Evolutionary conservation across 2,113 vertebrate species (phyloP), one percentile per base, ranked within the genome.

Genomic region (Thermophis baileyi): DNA sequence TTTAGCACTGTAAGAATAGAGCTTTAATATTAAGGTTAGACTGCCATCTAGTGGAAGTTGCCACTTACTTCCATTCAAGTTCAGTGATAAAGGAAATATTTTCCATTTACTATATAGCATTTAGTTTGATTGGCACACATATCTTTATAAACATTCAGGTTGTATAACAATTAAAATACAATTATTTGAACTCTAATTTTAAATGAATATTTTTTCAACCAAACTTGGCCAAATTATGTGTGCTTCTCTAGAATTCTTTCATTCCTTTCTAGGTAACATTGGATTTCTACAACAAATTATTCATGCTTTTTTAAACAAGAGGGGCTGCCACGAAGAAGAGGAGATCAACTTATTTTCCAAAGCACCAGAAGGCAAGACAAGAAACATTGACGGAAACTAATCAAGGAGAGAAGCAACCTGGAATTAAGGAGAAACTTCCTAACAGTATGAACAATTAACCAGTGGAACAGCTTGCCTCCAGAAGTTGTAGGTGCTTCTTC

Each of bases 21-120:
- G 44, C 16, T 53, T 63, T 27, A 25, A 53, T 87, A 1, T 44
- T 44, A 2, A 86, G 94, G 90, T 95, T 91, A 86, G 50, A 90
- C 93, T 96, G 96, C 96, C 96, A 94, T 93, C 96, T 96, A 94
- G 90, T 89, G 96, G 91, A 90, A 51, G 22, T 2, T 0, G 81
- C 4, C 88, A 89, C 24, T 88, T 8, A 50, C 22, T 81, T 87
- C 25, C 10, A 81, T 47, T 85, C 63, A 89, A 85, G 7, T 69
- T 44, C 51, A 1, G 24, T 25, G 16, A 89, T n/a, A 51, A 49
- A 49, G 46, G 54, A 30, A 91, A 55, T 27, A 47, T 46, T 85
- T 87, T 10, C 51, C 25, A n/a, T n/a, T n/a, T 87, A 60, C 50
- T 7, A 63, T 12, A 30, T 55, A 22, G 20, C 55, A 40, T 4